Evolutionary conservation across 2,797 vertebrate genomes (phyloP), one percentile per base, ranked within the genome.

Genomic region (Rallus crepitans): DNA sequence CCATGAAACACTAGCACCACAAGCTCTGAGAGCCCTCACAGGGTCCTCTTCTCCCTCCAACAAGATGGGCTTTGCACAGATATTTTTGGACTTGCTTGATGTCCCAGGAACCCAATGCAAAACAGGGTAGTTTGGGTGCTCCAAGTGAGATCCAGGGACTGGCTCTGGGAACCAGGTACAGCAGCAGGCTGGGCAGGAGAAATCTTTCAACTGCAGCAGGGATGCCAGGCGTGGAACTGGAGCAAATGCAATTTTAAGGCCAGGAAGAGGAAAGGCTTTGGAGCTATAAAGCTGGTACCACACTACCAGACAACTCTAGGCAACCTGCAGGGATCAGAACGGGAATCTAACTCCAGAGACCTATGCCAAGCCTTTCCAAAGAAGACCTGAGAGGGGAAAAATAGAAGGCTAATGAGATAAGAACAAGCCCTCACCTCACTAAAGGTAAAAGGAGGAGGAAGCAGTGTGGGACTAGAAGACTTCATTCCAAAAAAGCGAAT

Each of bases 391-490:
- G 60, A 77, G 9, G 37, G 19, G 35, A 47, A 57, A 69, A 84
- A 86, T 55, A 82, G 75, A 93, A 92, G 47, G 40, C 68, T 90
- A 7, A 80, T 66, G 50, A 92, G 64, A 85, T 18, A 85, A 93
- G 94, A 87, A 60, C 42, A 91, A 92, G 27, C 55, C 60, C 33
- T 70, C 13, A 39, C 53, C 56, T 84, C 87, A 79, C 79, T 75
- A 68, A 82, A 96, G 91, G 80, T 89, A 39, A 88, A 90, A 72
- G 89, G 3, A 50, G 47, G 57, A 93, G 75, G 90, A 94, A 95
- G 77, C 42, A 73, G 82, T 9, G 93, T 77, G 81, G 90, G 90
- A 95, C 60, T 40, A 78, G 79, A 82, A 85, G 24, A 50, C 70
- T 76, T 71, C 73, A 82, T 60, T 53, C 20, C 90, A 82, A 82